Conservation (phyloP, 2,888 invertebrate genomes). For the Luffia ferchaultella region DNA sequence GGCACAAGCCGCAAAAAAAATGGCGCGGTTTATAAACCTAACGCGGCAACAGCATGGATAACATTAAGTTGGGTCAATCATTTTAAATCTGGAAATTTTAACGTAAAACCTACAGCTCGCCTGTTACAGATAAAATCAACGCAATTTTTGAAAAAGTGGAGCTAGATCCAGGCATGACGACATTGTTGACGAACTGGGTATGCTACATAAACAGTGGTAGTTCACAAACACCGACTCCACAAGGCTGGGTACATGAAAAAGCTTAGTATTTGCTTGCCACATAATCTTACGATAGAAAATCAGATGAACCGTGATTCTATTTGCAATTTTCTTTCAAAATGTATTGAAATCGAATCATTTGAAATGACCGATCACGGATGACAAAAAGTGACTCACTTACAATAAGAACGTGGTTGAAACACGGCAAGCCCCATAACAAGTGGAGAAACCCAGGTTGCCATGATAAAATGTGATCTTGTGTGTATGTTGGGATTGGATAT, state of each 20-base stretch:
- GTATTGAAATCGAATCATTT: background rate
- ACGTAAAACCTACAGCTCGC: too few relatives aligned
- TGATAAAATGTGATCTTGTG: background rate
- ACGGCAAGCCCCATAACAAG: background rate
- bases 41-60: too few relatives aligned
- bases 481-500: background rate
- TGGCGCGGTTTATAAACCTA: too few relatives aligned
- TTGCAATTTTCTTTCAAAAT: background rate
- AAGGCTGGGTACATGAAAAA: background rate
- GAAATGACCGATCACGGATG: background rate
- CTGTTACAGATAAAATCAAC: too few relatives aligned
- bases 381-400: background rate
- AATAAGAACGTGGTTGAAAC: background rate
- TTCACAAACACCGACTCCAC: background rate
- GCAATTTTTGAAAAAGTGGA: too few relatives aligned
- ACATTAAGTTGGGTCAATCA: too few relatives aligned
- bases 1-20: too few relatives aligned
- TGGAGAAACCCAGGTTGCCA: background rate
- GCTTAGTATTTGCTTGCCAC: background rate
- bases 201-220: too few relatives aligned
- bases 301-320: background rate
- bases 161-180: too few relatives aligned
- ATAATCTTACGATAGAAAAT: background rate
- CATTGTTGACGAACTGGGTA: too few relatives aligned
- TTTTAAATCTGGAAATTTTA: too few relatives aligned